phyloP scores from a whole-genome alignment of 2,113 vertebrate species.

The Lagopus leucura region DNA sequence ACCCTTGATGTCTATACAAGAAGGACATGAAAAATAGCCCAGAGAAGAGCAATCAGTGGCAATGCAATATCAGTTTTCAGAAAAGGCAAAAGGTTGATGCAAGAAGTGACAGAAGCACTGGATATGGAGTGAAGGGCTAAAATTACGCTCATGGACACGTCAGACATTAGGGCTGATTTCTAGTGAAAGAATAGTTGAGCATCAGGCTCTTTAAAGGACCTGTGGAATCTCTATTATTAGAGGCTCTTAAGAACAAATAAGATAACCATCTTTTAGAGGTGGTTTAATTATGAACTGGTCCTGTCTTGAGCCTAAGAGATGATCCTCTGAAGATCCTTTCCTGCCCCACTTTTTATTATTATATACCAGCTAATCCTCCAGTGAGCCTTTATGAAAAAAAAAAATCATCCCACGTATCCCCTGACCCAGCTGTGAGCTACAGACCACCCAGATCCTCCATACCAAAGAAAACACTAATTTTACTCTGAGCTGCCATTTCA shows the following conservation, averaged over 20 bases:
- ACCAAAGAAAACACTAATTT: neutral
- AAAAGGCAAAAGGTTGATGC: neutral
- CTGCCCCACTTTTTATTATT: slow-evolving; percentile 12
- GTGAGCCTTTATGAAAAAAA: slow-evolving; percentile 11
- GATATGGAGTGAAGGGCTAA: neutral
- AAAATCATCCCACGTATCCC: neutral
- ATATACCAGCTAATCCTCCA: neutral
- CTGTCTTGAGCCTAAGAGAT: slow-evolving; percentile 23
- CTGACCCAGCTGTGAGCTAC: neutral
- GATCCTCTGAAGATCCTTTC: slow-evolving; percentile 19
- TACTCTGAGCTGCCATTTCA: neutral
- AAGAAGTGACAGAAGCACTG: neutral
- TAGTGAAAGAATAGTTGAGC: neutral
- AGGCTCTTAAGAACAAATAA: slow-evolving; percentile 2
- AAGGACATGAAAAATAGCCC: neutral
- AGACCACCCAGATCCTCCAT: slow-evolving; percentile 25
- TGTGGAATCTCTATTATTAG: neutral
- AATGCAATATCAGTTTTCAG: slow-evolving; percentile 1
- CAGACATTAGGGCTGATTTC: neutral
- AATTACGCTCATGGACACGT: neutral
- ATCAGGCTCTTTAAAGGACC: neutral
- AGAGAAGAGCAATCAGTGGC: neutral
- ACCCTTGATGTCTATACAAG: neutral
- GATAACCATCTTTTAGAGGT: slow-evolving; percentile 43
- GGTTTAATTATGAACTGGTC: slow-evolving; percentile 44